These are phyloP conservation scores for Cyprinodon brontotheroides DNA, from an alignment of 2,113 vertebrate genomes.

Conservation along the genomic window DNA sequence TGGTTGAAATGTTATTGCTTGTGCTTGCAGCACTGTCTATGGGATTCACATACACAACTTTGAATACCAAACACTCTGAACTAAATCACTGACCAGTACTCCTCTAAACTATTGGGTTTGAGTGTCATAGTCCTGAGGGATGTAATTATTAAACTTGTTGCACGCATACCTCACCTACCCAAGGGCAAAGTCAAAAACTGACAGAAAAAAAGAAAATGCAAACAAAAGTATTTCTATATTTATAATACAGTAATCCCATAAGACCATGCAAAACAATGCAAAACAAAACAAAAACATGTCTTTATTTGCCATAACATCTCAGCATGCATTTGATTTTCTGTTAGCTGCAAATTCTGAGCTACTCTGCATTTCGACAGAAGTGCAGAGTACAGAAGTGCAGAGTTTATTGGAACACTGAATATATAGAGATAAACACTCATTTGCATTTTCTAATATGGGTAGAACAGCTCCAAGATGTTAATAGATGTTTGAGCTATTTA, in stretches of 20 bases:
- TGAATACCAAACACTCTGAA: slow-evolving; percentile 1
- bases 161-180: neutral
- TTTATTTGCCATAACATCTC: neutral
- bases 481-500: neutral
- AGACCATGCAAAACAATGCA: no score
- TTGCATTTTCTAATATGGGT: neutral
- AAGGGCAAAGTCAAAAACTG: neutral
- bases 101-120: slow-evolving; percentile 15
- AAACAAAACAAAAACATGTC: neutral
- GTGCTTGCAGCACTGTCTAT: neutral
- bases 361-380: neutral
- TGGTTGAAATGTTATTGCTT: neutral
- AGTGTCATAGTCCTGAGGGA: slow-evolving; percentile 43
- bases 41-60: neutral
- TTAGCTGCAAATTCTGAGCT: neutral
- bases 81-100: slow-evolving; percentile 3
- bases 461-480: neutral
- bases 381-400: neutral
- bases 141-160: slow-evolving; percentile 29
- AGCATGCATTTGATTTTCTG: neutral
- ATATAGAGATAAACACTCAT: neutral
- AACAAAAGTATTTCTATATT: neutral
- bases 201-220: neutral
- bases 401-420: neutral
- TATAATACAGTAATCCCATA: no score